Percentiles rank a stretch among this genome's conserved stretches.
These are phyloP conservation scores for Oscheius sp. DNA, from an alignment of 2,888 invertebrate genomes.

Conservation along the genomic window DNA sequence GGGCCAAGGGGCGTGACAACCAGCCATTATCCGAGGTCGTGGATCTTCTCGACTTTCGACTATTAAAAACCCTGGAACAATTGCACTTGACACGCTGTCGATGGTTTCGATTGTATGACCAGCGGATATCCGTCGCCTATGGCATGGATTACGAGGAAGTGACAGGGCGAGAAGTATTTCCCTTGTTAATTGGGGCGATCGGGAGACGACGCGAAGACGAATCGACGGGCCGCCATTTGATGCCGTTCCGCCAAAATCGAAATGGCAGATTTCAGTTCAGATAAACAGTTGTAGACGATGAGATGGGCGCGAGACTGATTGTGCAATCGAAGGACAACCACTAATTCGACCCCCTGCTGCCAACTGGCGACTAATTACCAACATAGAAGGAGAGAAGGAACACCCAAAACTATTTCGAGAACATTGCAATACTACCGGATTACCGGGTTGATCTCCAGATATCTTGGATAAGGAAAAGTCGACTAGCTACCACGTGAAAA, in stretches of 20 bases:
- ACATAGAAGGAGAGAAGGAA: neutral
- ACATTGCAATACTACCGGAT: too few species aligned
- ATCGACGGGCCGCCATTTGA: conserved; percentile 5
- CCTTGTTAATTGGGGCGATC: neutral
- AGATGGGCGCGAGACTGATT: conserved; percentile 2
- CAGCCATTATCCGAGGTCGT: neutral
- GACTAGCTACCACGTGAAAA: too few species aligned
- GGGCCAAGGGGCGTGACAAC: conserved; percentile 1
- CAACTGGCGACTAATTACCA: neutral
- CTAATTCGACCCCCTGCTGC: conserved; percentile 2
- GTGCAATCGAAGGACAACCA: conserved; percentile 17
- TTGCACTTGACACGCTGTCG: too few species aligned
- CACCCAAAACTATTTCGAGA: too few species aligned
- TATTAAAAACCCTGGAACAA: neutral
- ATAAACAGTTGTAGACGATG: conserved; percentile 10
- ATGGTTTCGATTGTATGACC: too few species aligned
- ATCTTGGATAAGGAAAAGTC: too few species aligned
- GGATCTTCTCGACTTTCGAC: neutral
- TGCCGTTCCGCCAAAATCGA: conserved; percentile 30
- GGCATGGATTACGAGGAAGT: neutral
- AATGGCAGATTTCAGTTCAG: conserved; percentile 25
- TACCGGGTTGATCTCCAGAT: too few species aligned
- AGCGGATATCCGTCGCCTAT: too few species aligned
- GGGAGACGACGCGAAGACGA: neutral
- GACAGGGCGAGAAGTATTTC: neutral